Percentiles rank a stretch among this genome's conserved stretches.
phyloP scores from a whole-genome alignment of 2,888 invertebrate genomes.

The Agapetus fuscipes region DNA sequence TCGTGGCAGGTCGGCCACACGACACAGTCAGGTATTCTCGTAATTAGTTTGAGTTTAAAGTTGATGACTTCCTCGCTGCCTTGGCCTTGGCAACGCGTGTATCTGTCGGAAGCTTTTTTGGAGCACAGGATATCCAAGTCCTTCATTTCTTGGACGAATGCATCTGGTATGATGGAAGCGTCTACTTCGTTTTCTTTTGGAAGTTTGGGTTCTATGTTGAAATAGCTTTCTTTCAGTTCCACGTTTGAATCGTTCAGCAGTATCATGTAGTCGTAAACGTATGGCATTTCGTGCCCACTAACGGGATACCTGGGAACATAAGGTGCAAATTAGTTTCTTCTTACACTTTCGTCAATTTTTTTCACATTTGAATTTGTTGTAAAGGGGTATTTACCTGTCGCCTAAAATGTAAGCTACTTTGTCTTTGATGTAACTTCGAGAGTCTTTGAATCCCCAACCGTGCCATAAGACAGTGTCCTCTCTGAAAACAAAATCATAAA shows the following conservation, averaged over 20 bases:
- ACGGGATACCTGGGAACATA: conserved; percentile 64
- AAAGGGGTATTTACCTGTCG: conserved; percentile 56
- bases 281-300: conserved; percentile 61
- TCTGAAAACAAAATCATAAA: conserved; percentile 39
- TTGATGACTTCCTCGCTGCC: conserved; percentile 81
- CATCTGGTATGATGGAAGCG: conserved; percentile 40
- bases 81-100: conserved; percentile 87
- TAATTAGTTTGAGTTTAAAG: conserved; percentile 62
- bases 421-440: conserved; percentile 50
- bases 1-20: conserved; percentile 84
- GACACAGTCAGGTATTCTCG: conserved; percentile 88
- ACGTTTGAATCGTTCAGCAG: not conserved
- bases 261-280: conserved; percentile 75
- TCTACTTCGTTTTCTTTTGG: conserved; percentile 25
- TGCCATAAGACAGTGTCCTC: conserved; percentile 72
- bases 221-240: too few species aligned
- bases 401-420: conserved; percentile 58
- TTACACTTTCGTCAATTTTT: too few species aligned
- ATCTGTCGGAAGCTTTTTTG: conserved; percentile 57
- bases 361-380: too few species aligned
- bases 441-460: conserved; percentile 81
- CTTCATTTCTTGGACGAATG: conserved; percentile 42
- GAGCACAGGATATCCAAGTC: conserved; percentile 46
- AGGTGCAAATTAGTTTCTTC: too few species aligned
- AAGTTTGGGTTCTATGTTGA: not conserved